A percentile compares a stretch with the other conserved stretches of the same genome.
Conservation (phyloP, 2,113 vertebrate genomes). For the Hippocampus zosterae region DNA sequence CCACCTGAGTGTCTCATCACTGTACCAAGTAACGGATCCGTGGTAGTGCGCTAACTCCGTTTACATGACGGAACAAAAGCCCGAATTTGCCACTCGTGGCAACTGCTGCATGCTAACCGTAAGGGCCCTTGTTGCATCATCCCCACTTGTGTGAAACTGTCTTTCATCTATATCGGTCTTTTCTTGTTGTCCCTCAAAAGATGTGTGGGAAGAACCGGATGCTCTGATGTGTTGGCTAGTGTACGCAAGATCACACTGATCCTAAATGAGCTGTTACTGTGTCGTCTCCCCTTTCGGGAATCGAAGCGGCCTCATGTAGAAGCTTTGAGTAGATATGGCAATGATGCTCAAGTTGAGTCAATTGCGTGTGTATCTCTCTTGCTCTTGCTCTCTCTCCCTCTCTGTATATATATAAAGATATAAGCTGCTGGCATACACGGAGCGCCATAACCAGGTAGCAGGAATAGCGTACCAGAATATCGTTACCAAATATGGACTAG, state of each 20-base stretch:
- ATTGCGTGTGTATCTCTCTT: too few relatives aligned
- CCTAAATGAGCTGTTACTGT: slow-evolving; percentile 32
- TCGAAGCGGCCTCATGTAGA: neutral
- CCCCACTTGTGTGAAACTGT: slow-evolving; percentile 69
- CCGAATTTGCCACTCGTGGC: slow-evolving; percentile 85
- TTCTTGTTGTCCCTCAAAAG: slow-evolving; percentile 44
- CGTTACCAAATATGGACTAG: neutral
- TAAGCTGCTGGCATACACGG: too few relatives aligned
- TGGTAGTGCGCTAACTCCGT: slow-evolving; percentile 67
- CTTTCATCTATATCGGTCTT: slow-evolving; percentile 56
- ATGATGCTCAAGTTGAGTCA: neutral
- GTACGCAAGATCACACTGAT: slow-evolving; percentile 31
- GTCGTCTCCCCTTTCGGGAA: neutral
- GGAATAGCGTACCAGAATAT: too few relatives aligned
- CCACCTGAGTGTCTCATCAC: neutral
- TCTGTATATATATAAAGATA: too few relatives aligned
- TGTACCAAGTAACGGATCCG: slow-evolving; percentile 71
- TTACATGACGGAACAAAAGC: slow-evolving; percentile 83
- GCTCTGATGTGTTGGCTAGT: slow-evolving; percentile 39
- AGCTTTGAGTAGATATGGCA: neutral
- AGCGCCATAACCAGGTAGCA: too few relatives aligned
- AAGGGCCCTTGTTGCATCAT: slow-evolving; percentile 73
- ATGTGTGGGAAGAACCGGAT: slow-evolving; percentile 39
- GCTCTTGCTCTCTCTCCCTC: too few relatives aligned
- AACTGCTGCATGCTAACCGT: slow-evolving; percentile 80